Evolutionary conservation across 2,113 vertebrate genomes (phyloP), one percentile per base, ranked within the genome.

Genomic region (Pituophis catenifer): DNA sequence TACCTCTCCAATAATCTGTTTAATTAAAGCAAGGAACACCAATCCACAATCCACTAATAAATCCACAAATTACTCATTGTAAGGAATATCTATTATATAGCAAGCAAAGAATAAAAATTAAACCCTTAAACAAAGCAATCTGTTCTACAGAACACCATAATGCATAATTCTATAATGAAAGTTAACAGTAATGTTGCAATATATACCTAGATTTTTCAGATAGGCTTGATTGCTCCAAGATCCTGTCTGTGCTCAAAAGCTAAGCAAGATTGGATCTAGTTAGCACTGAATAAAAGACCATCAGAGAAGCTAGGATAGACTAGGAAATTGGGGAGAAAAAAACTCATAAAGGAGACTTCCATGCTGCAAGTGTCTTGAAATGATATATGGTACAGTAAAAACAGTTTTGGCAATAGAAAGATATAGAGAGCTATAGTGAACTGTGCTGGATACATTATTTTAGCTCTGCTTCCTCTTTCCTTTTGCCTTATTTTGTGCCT

Each of bases 1-100:
- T 94, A 92, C 90, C 13, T 2, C 70, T 19, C 70, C 94, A 89
- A 91, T 88, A 91, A 88, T 91, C 94, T 92, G 8, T 81, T 90
- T 93, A 92, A 94, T 86, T 90, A 91, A 75, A 85, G 86, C 92
- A 95, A 93, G 19, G n/a, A 26, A 33, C 26, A 89, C 5, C 58
- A 59, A 81, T 89, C n/a, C 2, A 88, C 11, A 54, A 65, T 91
- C 38, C 12, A 92, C 7, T 44, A 65, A 53, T 89, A 19, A 92
- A 33, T 55, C 54, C 12, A 92, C 21, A 54, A 65, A 53, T 89
- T 54, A 33, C 58, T 5, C 10, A 88, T 38, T 88, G 21, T 15
- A 38, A 53, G 50, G 50, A 88, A 23, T 65, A 15, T 55, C 21
- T 93, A 48, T 13, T 17, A 55, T 44, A 81, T 59, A 48, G 21